phyloP scores from a whole-genome alignment of 35 echinoderm and acorn worm genomes.

The Holothuria glaberrima region DNA sequence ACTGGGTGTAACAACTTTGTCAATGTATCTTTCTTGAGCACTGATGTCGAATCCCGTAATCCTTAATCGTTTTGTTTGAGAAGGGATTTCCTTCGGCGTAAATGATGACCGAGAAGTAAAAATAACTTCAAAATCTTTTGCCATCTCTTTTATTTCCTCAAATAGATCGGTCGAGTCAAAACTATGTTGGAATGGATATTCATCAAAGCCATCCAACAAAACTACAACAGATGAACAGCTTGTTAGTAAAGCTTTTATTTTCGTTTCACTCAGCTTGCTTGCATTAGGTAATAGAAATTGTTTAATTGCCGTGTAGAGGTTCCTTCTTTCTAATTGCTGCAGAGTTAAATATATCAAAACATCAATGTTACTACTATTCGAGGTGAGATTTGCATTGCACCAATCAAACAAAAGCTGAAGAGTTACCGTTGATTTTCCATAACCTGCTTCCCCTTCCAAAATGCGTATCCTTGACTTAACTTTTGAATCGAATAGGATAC shows the following conservation, averaged over 20 bases:
- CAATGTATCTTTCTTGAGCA: slow-evolving; percentile 1
- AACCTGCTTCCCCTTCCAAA: neutral
- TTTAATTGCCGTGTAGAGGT: neutral
- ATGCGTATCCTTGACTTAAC: neutral
- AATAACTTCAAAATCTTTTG: neutral
- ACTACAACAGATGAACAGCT: neutral
- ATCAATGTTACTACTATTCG: neutral
- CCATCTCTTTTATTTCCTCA: neutral
- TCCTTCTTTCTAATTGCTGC: neutral
- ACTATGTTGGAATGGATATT: neutral
- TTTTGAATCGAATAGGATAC: neutral
- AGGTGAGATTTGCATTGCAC: neutral
- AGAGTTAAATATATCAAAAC: neutral
- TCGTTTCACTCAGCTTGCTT: neutral
- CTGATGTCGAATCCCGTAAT: slow-evolving; percentile 10
- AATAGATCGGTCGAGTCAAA: neutral
- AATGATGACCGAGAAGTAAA: slow-evolving; percentile 5
- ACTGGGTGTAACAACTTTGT: neutral
- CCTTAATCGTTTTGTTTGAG: slow-evolving; percentile 29
- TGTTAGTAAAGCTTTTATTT: neutral
- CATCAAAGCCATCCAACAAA: slow-evolving; percentile 4
- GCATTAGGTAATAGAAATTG: neutral
- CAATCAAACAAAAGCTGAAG: neutral
- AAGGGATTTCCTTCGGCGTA: neutral
- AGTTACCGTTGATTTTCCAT: slow-evolving; percentile 12